A percentile compares a stretch with the other conserved stretches of the same genome.
Evolutionary conservation across 2,888 invertebrate species (phyloP).

Genomic region (Seira ritae): DNA sequence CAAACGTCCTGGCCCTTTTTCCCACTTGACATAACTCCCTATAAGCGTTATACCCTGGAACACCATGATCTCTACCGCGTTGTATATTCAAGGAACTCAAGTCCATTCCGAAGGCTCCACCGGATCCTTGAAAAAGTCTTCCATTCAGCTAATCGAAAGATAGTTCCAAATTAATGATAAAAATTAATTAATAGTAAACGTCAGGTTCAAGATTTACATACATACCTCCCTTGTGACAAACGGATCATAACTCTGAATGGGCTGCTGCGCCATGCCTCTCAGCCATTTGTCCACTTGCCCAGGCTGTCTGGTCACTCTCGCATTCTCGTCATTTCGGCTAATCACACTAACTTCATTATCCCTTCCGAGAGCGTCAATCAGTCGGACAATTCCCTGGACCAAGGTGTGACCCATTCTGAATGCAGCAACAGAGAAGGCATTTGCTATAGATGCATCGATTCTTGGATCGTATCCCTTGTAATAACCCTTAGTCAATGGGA

Average conservation of each 20-base stretch:
- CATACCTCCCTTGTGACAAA: constrained; percentile 71
- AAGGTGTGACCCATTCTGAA: constrained; percentile 71
- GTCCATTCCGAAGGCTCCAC: constrained; percentile 76
- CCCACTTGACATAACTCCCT: constrained; percentile 63
- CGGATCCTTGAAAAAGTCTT: constrained; percentile 78
- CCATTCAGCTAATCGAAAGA: constrained; percentile 66
- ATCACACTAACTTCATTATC: constrained; percentile 67
- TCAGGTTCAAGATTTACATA: not conserved
- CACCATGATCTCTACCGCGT: constrained; percentile 66
- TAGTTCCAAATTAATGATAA: constrained; percentile 76
- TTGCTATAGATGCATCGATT: constrained; percentile 68
- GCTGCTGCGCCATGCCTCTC: constrained; percentile 71
- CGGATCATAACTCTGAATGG: constrained; percentile 70
- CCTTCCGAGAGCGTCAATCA: constrained; percentile 66
- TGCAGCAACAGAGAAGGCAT: constrained; percentile 70
- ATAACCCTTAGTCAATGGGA: constrained; percentile 68
- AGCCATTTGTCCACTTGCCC: constrained; percentile 65
- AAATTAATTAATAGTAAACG: not conserved
- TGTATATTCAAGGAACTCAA: constrained; percentile 70
- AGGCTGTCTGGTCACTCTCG: constrained; percentile 41
- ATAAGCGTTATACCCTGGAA: constrained; percentile 70
- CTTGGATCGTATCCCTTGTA: constrained; percentile 67
- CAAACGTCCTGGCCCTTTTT: not conserved
- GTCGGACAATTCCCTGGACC: constrained; percentile 68
- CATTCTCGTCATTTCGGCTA: constrained; percentile 56